Evolutionary conservation across 1,140 invertebrate genomes (phyloP), one percentile per base, ranked within the genome.

Genomic region (Pogonomyrmex californicus): DNA sequence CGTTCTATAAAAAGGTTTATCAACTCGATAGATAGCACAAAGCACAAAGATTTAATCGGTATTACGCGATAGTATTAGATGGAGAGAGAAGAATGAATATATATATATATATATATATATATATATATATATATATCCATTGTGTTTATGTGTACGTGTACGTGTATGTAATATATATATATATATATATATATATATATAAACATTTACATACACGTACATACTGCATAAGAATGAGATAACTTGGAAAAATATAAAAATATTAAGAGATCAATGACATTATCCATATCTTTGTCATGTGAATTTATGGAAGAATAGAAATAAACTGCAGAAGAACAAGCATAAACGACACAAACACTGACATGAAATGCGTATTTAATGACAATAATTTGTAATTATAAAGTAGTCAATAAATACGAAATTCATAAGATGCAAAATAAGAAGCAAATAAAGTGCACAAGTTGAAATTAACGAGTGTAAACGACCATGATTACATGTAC

Each of bases 291-390:
- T 49, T 5, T 49, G 12, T 68, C 14, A 68, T 7, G n/a, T n/a
- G n/a, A 68, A 68, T 68, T 68, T 68, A 68, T 47, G n/a, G n/a
- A 68, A 49, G 63, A 65, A 23, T 4, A 14, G 33, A 63, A 30
- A 14, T 30, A 30, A 47, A 68, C 23, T 68, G 12, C 36, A 12
- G 36, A 68, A 68, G 65, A 7, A 30, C 65, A 68, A 47, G 14
- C 6, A 47, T 30, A 44, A 4, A 7, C 41, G 12, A 65, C 17
- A 10, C 14, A 10, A 47, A 66, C 14, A 9, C 10, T 47, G 4
- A 44, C 9, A 47, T 41, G n/a, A 68, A 47, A 66, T 66, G 41
- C n/a, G 3, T 66, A 66, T 23, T 41, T 66, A 65, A 41, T 41
- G 36, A 68, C 30, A 17, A 4, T 68, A 68, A 68, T 47, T 68